Evolutionary conservation across 2,113 vertebrate genomes (phyloP), one percentile per base, ranked within the genome.

Genomic region (Embiotoca jacksoni): DNA sequence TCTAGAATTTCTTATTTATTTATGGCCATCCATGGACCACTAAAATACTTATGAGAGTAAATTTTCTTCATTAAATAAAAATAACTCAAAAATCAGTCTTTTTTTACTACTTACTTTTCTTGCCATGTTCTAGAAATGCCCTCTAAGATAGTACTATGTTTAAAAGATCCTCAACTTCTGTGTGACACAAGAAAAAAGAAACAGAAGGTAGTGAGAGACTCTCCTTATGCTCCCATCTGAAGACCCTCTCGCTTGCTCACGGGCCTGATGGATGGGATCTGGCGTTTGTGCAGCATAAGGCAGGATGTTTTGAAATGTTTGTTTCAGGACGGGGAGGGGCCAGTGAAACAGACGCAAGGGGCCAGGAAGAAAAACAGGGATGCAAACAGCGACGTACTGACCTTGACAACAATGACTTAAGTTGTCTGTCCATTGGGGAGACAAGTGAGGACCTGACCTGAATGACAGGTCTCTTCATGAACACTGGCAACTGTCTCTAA

Each of bases 351-450:
- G 60, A 70, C n/a, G 70, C 4, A 16, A 57, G 56, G 49, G 23
- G 56, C 7, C n/a, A 39, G 36, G 47, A 64, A 72, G 64, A 71
- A 70, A 90, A 79, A 75, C 49, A 55, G 47, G 52, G 69, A 78
- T 16, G 49, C 70, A 78, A 78, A 82, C 72, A 70, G 63, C 41
- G 31, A 76, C 80, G 79, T 78, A 56, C 60, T 66, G 75, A 88
- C 75, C 82, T 84, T 82, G 66, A 83, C 55, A 69, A 73, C 13
- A 47, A 78, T 75, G 68, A 83, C 70, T 90, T 75, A 76, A 81
- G 75, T 65, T 78, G n/a, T 61, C 71, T 72, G 60, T 82, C 72
- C 13, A 65, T 55, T 3, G 37, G 54, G 56, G 35, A 76, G 73
- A 82, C 36, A 33, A 83, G 59, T 31, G 56, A 46, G 72, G 78